A percentile compares a stretch with the other conserved stretches of the same genome.
These are phyloP conservation scores for Xanthorhoe designata DNA, from an alignment of 2,888 invertebrate species.

Conservation along the genomic window DNA sequence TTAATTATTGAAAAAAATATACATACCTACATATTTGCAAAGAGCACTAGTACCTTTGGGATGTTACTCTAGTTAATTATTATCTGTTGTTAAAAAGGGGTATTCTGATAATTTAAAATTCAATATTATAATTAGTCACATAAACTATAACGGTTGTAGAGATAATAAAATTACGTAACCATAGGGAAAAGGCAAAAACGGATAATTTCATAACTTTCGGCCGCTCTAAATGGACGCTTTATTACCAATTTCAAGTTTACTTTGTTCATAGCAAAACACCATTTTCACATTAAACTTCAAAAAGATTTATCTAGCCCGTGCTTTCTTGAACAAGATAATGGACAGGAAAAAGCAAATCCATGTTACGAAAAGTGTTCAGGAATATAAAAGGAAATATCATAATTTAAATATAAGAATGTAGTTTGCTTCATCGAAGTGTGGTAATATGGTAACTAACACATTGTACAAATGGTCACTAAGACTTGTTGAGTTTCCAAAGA, in stretches of 20 bases:
- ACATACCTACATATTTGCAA: too few species aligned
- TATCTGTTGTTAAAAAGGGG: too few species aligned
- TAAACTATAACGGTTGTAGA: background rate
- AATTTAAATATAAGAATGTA: constrained; percentile 4
- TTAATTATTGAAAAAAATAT: too few species aligned
- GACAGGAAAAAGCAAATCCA: constrained; percentile 61
- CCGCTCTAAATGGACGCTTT: constrained; percentile 28
- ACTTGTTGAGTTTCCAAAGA: constrained; percentile 1
- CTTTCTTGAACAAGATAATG: constrained; percentile 57
- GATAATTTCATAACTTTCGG: constrained; percentile 21
- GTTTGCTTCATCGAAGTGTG: constrained; percentile 24
- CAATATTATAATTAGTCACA: background rate
- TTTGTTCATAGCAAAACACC: constrained; percentile 53
- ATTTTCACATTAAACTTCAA: constrained; percentile 64
- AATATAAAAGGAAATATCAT: constrained; percentile 43
- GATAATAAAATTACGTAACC: constrained; percentile 13
- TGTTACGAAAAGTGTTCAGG: constrained; percentile 57
- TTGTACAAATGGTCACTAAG: background rate
- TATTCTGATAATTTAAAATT: background rate
- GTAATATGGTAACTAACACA: constrained; percentile 16
- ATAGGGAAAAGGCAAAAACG: constrained; percentile 4
- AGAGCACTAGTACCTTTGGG: too few species aligned
- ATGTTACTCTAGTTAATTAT: too few species aligned
- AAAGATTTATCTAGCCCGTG: constrained; percentile 59
- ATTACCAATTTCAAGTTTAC: constrained; percentile 40